Percentiles rank a stretch among this genome's conserved stretches.
phyloP scores from a whole-genome alignment of 2,888 invertebrate genomes.

The Frankliniella intonsa region DNA sequence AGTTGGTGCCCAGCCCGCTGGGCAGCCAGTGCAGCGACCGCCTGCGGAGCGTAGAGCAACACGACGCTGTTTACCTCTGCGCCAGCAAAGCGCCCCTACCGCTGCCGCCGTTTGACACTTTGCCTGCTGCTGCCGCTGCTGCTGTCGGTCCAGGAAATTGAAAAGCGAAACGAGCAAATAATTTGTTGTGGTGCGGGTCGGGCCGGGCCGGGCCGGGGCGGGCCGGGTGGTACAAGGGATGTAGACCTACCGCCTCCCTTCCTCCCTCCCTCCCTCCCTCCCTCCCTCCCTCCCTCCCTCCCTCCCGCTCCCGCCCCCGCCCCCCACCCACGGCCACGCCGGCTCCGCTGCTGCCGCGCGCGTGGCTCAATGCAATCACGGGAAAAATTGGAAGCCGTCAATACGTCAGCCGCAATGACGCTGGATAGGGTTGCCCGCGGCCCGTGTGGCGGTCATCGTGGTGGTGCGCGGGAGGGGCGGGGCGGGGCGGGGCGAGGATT shows the following conservation, averaged over 20 bases:
- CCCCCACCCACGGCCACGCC: neutral
- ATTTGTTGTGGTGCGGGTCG: no score
- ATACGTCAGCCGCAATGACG: conserved; percentile 8
- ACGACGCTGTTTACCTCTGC: no score
- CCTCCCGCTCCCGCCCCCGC: neutral
- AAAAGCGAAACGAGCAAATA: no score
- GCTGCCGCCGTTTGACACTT: no score
- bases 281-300: neutral
- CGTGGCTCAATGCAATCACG: conserved; percentile 17
- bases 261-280: neutral
- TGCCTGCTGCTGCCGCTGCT: no score
- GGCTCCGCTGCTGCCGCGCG: neutral
- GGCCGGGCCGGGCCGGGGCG: no score
- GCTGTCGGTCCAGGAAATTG: no score
- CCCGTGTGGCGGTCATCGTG: no score
- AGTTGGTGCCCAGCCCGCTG: conserved; percentile 13
- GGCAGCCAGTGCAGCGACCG: conserved; percentile 6
- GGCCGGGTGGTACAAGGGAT: no score
- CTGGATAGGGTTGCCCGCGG: neutral
- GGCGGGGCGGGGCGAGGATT: no score
- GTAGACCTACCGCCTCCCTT: neutral
- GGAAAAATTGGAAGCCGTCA: conserved; percentile 19
- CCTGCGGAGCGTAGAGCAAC: neutral
- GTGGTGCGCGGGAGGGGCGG: no score
- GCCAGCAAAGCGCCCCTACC: no score